These are phyloP conservation scores for Rhyacichthys aspro DNA, from an alignment of 2,797 vertebrate genomes.

Conservation along the genomic window DNA sequence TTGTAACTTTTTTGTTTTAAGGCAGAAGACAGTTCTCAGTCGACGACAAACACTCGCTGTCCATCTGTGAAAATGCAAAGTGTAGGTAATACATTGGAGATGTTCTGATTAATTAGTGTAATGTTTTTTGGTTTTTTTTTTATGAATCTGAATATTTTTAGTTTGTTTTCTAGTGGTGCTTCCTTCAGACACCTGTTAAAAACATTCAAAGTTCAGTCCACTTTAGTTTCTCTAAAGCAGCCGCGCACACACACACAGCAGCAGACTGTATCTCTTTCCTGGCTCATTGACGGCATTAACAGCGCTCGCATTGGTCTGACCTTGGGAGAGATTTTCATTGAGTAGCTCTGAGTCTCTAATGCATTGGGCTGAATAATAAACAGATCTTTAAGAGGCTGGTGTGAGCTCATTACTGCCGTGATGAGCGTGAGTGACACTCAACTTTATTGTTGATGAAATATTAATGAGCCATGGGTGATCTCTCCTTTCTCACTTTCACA, in stretches of 20 bases:
- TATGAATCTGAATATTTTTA: neutral
- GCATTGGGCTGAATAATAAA: conserved; percentile 65
- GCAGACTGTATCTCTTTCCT: neutral
- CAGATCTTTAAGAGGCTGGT: conserved; percentile 57
- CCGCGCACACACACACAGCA: neutral
- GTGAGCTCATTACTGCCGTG: conserved; percentile 61
- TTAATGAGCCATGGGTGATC: conserved; percentile 64
- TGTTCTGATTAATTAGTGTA: neutral
- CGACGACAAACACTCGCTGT: neutral
- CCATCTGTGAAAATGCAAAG: neutral
- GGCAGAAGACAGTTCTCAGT: neutral
- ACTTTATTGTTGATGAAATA: conserved; percentile 69
- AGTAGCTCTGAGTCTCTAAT: conserved; percentile 46
- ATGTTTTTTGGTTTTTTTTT: no score
- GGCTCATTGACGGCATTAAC: conserved; percentile 18
- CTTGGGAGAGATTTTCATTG: conserved; percentile 60
- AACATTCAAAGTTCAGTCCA: neutral
- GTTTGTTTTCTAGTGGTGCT: neutral
- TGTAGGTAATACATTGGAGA: neutral
- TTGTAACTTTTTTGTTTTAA: conserved; percentile 1
- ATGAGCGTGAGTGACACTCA: conserved; percentile 66
- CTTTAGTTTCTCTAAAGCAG: neutral
- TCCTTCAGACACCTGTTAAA: neutral
- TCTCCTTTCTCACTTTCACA: conserved; percentile 36
- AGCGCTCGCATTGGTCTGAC: conserved; percentile 45